These are phyloP conservation scores for Lordiphosa andalusiaca DNA, from an alignment of 2,888 invertebrate species.

Conservation along the genomic window DNA sequence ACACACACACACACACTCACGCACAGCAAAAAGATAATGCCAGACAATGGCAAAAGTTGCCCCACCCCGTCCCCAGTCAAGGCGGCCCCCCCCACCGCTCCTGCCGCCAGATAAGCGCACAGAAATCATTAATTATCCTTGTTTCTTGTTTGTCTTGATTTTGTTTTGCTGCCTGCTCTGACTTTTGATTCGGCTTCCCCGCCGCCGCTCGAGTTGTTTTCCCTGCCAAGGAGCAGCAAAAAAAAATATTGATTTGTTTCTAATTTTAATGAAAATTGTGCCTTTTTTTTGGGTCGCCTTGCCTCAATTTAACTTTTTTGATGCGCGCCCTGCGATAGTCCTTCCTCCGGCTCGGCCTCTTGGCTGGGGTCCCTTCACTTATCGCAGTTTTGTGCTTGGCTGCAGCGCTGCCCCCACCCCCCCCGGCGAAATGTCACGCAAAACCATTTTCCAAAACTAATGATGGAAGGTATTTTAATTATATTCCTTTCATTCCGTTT, in stretches of 20 bases:
- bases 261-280: conserved; percentile 71
- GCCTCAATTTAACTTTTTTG: conserved; percentile 73
- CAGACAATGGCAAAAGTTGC: conserved; percentile 72
- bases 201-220: conserved; percentile 19
- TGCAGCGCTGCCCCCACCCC: conserved; percentile 52
- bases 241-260: conserved; percentile 75
- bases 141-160: conserved; percentile 73
- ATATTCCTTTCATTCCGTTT: conserved; percentile 46
- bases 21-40: conserved; percentile 73
- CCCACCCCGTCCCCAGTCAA: conserved; percentile 33
- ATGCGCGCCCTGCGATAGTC: conserved; percentile 64
- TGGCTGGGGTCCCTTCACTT: conserved; percentile 61
- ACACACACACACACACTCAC: conserved; percentile 18
- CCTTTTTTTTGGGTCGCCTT: conserved; percentile 39
- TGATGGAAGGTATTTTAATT: conserved; percentile 78
- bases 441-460: conserved; percentile 75
- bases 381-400: conserved; percentile 72
- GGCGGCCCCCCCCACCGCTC: conserved; percentile 7
- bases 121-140: conserved; percentile 80
- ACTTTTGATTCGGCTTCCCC: conserved; percentile 64
- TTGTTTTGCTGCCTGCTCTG: conserved; percentile 44
- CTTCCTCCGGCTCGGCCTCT: conserved; percentile 16
- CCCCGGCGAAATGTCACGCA: conserved; percentile 63
- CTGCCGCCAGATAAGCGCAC: conserved; percentile 74
- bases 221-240: conserved; percentile 25